Conservation (phyloP, 1,140 invertebrate species). For the Aporrectodea caliginosa region DNA sequence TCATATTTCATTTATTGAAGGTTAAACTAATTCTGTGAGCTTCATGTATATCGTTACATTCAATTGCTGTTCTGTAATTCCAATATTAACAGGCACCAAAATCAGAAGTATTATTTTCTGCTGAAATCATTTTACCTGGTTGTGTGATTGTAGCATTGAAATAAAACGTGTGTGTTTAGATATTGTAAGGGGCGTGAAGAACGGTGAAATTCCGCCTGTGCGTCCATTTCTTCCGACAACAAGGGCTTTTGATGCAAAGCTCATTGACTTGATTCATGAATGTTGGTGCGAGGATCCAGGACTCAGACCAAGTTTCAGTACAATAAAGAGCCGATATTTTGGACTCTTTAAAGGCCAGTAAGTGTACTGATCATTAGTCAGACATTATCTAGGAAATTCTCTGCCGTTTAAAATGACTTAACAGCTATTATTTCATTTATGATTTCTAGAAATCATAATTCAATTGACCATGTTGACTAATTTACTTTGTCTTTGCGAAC, state of each 20-base stretch:
- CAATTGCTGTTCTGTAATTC: too few species aligned
- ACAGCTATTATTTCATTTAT: too few species aligned
- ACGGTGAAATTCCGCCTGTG: slow-evolving; percentile 6
- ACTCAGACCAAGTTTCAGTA: not conserved
- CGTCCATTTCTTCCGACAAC: slow-evolving; percentile 1
- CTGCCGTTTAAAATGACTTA: too few species aligned
- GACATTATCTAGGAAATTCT: too few species aligned
- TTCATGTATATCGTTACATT: not conserved
- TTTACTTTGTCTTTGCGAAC: too few species aligned
- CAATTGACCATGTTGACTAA: too few species aligned
- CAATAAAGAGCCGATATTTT: slow-evolving; percentile 2
- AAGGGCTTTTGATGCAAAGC: slow-evolving; percentile 57
- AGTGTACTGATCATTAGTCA: too few species aligned
- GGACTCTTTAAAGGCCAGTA: slow-evolving; percentile 9
- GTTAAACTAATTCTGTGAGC: too few species aligned
- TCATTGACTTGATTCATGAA: not conserved
- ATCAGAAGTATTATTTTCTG: not conserved
- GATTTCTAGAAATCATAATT: too few species aligned
- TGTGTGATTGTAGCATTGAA: not conserved
- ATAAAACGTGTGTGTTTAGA: not conserved
- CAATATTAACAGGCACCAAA: not conserved
- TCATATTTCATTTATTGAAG: too few species aligned
- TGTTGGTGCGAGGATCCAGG: slow-evolving; percentile 6
- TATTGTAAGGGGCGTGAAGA: slow-evolving; percentile 5
- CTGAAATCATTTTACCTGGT: not conserved